Conservation (phyloP, 2,113 vertebrate genomes). For the Leucopsar rothschildi region DNA sequence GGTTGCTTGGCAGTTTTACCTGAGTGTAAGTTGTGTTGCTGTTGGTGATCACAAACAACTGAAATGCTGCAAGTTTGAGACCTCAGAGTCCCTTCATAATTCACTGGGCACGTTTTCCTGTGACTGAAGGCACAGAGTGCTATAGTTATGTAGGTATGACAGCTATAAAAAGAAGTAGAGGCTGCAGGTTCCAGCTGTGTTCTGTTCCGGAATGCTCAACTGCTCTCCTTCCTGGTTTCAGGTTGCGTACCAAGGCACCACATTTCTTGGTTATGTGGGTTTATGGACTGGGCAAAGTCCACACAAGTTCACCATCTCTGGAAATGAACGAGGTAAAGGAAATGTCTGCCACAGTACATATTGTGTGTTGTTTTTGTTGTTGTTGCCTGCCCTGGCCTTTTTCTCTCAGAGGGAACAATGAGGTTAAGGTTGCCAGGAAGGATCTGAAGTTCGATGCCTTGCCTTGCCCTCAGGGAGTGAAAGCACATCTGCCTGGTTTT, state of each 20-base stretch:
- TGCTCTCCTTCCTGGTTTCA: conserved; percentile 32
- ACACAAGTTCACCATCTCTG: conserved; percentile 87
- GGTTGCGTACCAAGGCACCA: conserved; percentile 85
- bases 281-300: conserved; percentile 94
- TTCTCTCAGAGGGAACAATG: neutral
- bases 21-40: neutral
- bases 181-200: neutral
- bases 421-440: neutral
- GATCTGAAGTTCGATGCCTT: neutral
- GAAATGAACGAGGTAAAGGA: conserved; percentile 82
- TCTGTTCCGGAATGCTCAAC: neutral
- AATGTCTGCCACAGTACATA: rapidly evolving
- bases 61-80: neutral
- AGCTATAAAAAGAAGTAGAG: neutral
- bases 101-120: neutral
- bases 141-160: rapidly evolving
- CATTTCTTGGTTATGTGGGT: conserved; percentile 90
- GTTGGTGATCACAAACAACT: neutral
- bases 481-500: neutral
- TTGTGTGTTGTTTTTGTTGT: neutral
- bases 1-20: neutral
- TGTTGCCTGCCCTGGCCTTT: neutral
- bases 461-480: neutral
- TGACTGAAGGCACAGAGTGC: neutral
- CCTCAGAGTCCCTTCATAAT: neutral